phyloP scores from a whole-genome alignment of 2,888 invertebrate species.

The Opisthograptis luteolata region DNA sequence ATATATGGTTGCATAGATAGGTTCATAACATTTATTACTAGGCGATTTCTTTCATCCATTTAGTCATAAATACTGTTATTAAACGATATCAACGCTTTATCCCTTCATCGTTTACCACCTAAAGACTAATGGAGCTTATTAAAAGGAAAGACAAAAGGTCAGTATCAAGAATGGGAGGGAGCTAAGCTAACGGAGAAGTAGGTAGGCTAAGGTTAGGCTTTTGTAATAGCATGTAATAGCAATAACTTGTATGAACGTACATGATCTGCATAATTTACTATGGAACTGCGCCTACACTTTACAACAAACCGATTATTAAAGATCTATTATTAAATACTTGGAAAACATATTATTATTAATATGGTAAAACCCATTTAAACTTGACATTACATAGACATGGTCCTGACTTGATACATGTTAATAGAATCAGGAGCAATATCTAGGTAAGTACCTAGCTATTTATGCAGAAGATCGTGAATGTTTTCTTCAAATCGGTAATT shows the following conservation, averaged over 20 bases:
- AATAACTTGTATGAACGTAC: constrained; percentile 37
- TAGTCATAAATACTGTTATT: not conserved
- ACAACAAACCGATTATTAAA: constrained; percentile 36
- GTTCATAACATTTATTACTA: too few relatives aligned
- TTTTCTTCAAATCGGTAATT: too few relatives aligned
- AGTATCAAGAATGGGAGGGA: constrained; percentile 41
- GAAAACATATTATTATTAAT: not conserved
- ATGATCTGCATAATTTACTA: constrained; percentile 47
- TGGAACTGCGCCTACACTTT: constrained; percentile 21
- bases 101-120: constrained; percentile 21
- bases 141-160: constrained; percentile 35
- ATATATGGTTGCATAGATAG: not conserved
- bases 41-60: not conserved
- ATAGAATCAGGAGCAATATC: not conserved
- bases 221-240: constrained; percentile 46
- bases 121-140: too few relatives aligned
- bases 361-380: constrained; percentile 3
- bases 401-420: not conserved
- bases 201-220: constrained; percentile 47
- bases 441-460: not conserved
- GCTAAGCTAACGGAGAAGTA: constrained; percentile 36
- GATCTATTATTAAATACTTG: constrained; percentile 6
- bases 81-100: constrained; percentile 3
- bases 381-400: constrained; percentile 1
- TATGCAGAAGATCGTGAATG: too few relatives aligned